A percentile compares a stretch with the other conserved stretches of the same genome.
Conservation (phyloP, 1,140 invertebrate species). For the Bombus pascuorum region DNA sequence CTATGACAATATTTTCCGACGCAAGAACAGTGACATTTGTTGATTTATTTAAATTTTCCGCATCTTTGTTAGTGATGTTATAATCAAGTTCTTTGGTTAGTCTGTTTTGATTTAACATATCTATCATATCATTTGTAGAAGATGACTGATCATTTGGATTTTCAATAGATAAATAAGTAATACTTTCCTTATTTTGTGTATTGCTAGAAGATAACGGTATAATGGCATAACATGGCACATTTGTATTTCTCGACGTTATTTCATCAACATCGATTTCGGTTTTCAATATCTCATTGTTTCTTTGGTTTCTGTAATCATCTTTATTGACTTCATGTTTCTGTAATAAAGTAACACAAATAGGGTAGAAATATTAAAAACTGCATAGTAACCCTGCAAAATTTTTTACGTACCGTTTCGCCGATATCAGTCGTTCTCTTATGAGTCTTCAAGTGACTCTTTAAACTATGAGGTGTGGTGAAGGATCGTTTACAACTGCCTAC, state of each 20-base stretch:
- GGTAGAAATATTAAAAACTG: background rate
- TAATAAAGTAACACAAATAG: constrained; percentile 13
- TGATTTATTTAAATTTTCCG: constrained; percentile 43
- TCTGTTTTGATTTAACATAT: constrained; percentile 55
- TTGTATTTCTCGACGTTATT: constrained; percentile 34
- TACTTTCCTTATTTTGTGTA: constrained; percentile 46
- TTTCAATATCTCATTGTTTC: constrained; percentile 51
- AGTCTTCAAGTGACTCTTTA: constrained; percentile 90
- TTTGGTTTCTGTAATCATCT: constrained; percentile 58
- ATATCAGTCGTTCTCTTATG: constrained; percentile 75
- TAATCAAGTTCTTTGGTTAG: constrained; percentile 48
- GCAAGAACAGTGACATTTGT: constrained; percentile 49
- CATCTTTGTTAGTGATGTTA: constrained; percentile 58
- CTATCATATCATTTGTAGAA: constrained; percentile 43
- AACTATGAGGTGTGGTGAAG: constrained; percentile 91
- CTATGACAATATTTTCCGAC: constrained; percentile 57
- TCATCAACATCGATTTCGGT: constrained; percentile 46
- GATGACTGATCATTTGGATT: constrained; percentile 57
- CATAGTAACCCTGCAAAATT: background rate
- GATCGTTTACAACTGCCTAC: constrained; percentile 88
- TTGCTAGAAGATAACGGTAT: constrained; percentile 68
- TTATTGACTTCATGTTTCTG: constrained; percentile 43
- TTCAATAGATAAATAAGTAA: constrained; percentile 65
- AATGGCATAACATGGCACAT: constrained; percentile 70
- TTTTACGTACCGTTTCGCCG: constrained; percentile 69